phyloP scores from a whole-genome alignment of 35 echinoderm and acorn worm genomes.

The Apostichopus californicus region DNA sequence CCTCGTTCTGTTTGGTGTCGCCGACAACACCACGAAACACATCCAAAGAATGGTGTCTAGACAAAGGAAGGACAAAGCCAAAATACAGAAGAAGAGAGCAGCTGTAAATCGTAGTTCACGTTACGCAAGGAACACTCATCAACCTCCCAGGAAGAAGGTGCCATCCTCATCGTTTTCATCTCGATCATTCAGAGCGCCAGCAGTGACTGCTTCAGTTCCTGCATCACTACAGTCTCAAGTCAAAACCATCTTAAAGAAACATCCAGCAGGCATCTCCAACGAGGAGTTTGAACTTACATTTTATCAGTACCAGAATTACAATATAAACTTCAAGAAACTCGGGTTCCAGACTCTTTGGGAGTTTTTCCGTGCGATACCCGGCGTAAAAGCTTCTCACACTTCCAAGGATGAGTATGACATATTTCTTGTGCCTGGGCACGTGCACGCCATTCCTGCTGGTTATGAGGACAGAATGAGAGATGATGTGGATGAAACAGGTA shows the following conservation, averaged over 20 bases:
- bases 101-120: not conserved
- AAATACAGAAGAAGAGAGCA: slow-evolving; percentile 71
- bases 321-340: slow-evolving; percentile 67
- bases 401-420: slow-evolving; percentile 52
- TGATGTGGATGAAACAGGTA: not conserved
- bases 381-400: slow-evolving; percentile 37
- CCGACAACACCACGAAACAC: slow-evolving; percentile 81
- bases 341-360: slow-evolving; percentile 65
- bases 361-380: slow-evolving; percentile 56
- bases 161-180: not conserved
- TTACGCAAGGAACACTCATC: not conserved
- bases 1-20: slow-evolving; percentile 68
- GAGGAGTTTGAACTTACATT: slow-evolving; percentile 71
- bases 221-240: slow-evolving; percentile 76
- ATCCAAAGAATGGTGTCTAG: slow-evolving; percentile 85
- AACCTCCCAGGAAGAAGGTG: slow-evolving; percentile 6
- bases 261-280: slow-evolving; percentile 73
- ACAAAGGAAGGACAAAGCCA: slow-evolving; percentile 77
- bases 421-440: slow-evolving; percentile 15
- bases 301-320: slow-evolving; percentile 57
- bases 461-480: not conserved
- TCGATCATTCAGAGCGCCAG: slow-evolving; percentile 16
- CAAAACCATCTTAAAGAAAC: slow-evolving; percentile 71
- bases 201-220: slow-evolving; percentile 58
- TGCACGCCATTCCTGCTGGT: slow-evolving; percentile 47